Base-by-base conservation (phyloP, 1,140 invertebrate genomes). In the Achatina immaculata region DNA sequence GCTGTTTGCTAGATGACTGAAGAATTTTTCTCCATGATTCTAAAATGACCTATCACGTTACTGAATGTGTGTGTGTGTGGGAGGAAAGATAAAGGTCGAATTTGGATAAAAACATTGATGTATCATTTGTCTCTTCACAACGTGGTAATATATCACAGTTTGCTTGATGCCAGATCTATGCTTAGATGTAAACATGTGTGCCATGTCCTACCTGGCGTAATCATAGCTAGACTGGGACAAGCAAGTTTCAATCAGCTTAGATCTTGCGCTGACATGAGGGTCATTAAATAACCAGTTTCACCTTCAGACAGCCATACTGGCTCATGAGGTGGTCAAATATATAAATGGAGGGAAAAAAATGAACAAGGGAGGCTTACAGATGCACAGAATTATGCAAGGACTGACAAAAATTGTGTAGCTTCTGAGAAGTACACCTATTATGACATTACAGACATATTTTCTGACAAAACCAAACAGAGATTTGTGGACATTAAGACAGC, bases 211-310 rank as follows among this genome's bases (percentile, higher is more conserved):
- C 34, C 6, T 42, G n/a, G 31, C 24, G 21, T 28, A 62, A 28
- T 36, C 51, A 38, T 28, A 42, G 74, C 74, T 62, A n/a, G 36
- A 76, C n/a, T 78, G 65, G 76, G 65, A 78, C 76, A 78, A 78
- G 76, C 76, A 78, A 68, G 42, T 14, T 66, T 6, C 4, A 45
- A 14, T 68, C 76, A 78, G 76, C 76, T 78, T 78, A 78, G 76
- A 78, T 78, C 76, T 78, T 78, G 38, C 65, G 76, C 76, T 78
- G 65, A 68, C 34, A 11, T 76, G 40, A 74, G 36, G 36, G 36
- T 40, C 68, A 40, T 69, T 9, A n/a, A 42, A 36, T 21, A 66
- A 31, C 28, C 16, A 66, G 11, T 14, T 43, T 31, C 2, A 74
- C 72, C 16, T 11, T 31, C 24, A 42, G 16, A 1, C 31, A 51